Conservation (phyloP, 2,888 invertebrate genomes). For the Ceriagrion tenellum region DNA sequence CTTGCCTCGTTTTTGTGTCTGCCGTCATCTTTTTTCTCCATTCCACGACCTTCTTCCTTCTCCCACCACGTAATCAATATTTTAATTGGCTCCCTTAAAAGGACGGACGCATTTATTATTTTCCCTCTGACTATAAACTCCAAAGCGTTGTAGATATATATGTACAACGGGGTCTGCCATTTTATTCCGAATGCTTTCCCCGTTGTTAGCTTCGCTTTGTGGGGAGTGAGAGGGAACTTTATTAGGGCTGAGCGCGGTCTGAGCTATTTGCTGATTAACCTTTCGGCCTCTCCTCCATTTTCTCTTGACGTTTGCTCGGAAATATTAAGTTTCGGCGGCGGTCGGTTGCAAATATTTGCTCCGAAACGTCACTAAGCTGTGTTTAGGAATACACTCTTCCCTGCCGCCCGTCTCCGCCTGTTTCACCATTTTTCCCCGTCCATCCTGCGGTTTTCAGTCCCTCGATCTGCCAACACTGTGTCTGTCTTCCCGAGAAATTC, state of each 20-base stretch:
- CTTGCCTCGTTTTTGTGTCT: not conserved
- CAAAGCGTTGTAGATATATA: not conserved
- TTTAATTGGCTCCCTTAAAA: conserved; percentile 54
- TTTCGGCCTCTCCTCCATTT: not conserved
- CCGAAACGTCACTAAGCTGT: not conserved
- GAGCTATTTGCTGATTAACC: not conserved
- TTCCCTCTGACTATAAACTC: not conserved
- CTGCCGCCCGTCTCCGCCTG: not conserved
- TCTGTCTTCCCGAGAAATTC: not conserved
- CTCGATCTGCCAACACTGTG: not conserved
- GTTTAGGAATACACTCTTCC: not conserved
- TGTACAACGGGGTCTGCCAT: not conserved
- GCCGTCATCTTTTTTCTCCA: not conserved
- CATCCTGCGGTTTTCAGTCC: not conserved
- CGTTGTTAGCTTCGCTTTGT: not conserved
- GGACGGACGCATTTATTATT: conserved; percentile 11
- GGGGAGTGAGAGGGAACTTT: not conserved
- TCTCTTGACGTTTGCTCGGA: not conserved
- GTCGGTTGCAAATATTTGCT: conserved; percentile 4
- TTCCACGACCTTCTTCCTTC: not conserved
- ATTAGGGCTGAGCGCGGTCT: not conserved
- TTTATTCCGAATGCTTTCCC: not conserved
- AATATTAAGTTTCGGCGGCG: not conserved
- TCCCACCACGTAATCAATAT: conserved; percentile 49
- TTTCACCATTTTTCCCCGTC: not conserved